These are phyloP conservation scores for Epizoanthus ramosus DNA, from an alignment of 92 coral and sea anemone species.

Conservation along the genomic window DNA sequence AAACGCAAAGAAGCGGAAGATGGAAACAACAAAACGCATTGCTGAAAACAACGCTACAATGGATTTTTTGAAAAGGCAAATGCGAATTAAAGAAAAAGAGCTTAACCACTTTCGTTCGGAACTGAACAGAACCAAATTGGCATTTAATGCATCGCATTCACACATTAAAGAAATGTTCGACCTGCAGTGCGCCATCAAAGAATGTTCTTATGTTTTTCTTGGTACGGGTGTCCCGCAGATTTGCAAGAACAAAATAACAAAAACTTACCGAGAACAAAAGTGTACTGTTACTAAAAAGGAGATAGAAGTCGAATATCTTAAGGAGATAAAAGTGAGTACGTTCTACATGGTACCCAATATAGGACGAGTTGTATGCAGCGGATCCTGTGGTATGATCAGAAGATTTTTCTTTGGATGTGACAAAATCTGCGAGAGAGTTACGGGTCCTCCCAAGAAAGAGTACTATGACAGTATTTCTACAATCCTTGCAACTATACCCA, in stretches of 20 bases:
- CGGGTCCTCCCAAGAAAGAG: background rate
- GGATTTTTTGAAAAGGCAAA: background rate
- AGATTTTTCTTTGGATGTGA: background rate
- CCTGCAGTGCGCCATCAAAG: slow-evolving; percentile 5
- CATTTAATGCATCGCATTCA: background rate
- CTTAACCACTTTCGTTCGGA: slow-evolving; percentile 30
- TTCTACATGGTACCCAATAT: background rate
- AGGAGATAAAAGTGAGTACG: background rate
- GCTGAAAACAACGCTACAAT: background rate
- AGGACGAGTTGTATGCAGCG: background rate
- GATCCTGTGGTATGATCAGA: background rate
- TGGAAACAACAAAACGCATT: background rate
- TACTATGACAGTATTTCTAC: slow-evolving; percentile 10
- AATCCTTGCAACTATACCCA: background rate
- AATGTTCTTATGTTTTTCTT: slow-evolving; percentile 21
- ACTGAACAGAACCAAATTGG: slow-evolving; percentile 16
- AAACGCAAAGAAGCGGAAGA: slow-evolving; percentile 5
- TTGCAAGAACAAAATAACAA: slow-evolving; percentile 3
- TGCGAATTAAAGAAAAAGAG: slow-evolving; percentile 16
- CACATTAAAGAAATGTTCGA: background rate
- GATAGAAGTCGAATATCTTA: background rate
- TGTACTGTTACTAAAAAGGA: background rate
- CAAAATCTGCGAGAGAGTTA: slow-evolving; percentile 13
- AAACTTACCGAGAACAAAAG: background rate
- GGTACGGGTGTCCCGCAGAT: slow-evolving; percentile 34